Conservation (phyloP, 1,140 invertebrate genomes). For the Drosophila subpulchrella region DNA sequence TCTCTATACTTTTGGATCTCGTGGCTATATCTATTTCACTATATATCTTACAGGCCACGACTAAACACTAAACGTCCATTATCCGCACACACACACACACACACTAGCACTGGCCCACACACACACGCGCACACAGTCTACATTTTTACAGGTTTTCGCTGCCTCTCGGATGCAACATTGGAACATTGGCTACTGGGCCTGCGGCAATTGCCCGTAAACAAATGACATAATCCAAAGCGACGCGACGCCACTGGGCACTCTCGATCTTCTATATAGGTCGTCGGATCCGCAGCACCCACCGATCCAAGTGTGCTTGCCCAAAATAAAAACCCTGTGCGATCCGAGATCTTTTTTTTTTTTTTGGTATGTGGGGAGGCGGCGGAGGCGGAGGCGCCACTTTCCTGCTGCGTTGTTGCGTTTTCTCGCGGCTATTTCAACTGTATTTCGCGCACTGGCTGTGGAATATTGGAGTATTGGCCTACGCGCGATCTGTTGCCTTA, state of each 20-base stretch:
- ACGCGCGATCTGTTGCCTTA: constrained; percentile 9
- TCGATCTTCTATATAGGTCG: not conserved
- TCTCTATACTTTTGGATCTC: constrained; percentile 7
- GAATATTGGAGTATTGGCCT: not conserved
- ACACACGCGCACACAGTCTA: constrained; percentile 65
- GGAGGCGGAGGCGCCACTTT: constrained; percentile 10
- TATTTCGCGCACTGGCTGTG: not conserved
- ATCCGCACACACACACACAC: constrained; percentile 53
- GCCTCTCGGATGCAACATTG: constrained; percentile 69
- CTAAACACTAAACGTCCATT: constrained; percentile 64
- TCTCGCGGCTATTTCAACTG: not conserved
- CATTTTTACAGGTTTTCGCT: constrained; percentile 78
- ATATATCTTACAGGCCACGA: constrained; percentile 50
- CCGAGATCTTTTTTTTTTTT: constrained; percentile 7
- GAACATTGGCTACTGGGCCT: constrained; percentile 69
- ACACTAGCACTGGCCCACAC: constrained; percentile 40
- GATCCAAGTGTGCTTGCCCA: constrained; percentile 1
- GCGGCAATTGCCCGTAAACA: constrained; percentile 72
- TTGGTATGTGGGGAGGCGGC: constrained; percentile 4
- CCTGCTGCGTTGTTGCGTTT: constrained; percentile 16
- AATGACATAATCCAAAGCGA: constrained; percentile 79
- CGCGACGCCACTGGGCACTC: constrained; percentile 46
- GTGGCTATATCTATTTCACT: constrained; percentile 41
- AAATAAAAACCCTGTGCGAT: constrained; percentile 11
- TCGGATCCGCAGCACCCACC: constrained; percentile 1